Conservation (phyloP, 2,113 vertebrate genomes). For the Tyto alba region DNA sequence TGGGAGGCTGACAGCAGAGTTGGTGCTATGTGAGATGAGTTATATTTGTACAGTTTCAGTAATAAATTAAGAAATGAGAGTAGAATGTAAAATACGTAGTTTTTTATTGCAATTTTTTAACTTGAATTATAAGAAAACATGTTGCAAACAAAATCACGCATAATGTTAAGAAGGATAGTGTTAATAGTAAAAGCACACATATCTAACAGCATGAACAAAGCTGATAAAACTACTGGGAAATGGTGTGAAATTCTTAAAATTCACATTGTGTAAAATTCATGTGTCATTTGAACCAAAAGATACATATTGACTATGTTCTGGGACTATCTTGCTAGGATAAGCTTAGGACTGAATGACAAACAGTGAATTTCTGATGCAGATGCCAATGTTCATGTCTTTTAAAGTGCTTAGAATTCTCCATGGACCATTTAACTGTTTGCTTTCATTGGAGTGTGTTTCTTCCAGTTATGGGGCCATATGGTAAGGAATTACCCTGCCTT, state of each 20-base stretch:
- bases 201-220: neutral
- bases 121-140: neutral
- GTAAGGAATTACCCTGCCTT: neutral
- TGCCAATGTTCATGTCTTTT: neutral
- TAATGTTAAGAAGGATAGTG: neutral
- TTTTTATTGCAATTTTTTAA: neutral
- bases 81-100: neutral
- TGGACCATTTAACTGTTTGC: neutral
- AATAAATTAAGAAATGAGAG: neutral
- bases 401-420: neutral
- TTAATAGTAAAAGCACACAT: neutral
- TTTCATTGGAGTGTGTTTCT: neutral
- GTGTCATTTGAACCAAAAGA: neutral
- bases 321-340: neutral
- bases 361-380: neutral
- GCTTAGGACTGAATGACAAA: neutral
- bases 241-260: neutral
- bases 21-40: neutral
- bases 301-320: accelerated
- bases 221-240: neutral
- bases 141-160: neutral
- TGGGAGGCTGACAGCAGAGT: neutral
- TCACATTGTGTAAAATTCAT: neutral
- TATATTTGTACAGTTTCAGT: neutral
- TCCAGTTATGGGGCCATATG: neutral